Base-by-base conservation (phyloP, 2,113 vertebrate species). In the Zosterops japonicus region DNA sequence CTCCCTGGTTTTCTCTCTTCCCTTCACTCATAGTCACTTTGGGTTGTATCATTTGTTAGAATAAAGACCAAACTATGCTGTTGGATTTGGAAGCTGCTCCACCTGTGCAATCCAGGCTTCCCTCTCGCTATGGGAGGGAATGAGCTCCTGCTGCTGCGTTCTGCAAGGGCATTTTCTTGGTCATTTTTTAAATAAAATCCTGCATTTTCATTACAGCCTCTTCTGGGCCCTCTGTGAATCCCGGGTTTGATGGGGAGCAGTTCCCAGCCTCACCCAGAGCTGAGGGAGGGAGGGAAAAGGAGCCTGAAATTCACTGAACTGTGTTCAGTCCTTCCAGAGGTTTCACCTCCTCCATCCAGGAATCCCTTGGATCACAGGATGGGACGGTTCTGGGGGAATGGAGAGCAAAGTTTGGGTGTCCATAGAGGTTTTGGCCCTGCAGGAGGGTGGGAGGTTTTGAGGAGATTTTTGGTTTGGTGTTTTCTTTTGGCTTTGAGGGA, bases 11-110 rank as follows among this genome's bases (percentile, higher is more conserved):
- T 94, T 83, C 91, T 90, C 94, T 70, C 20, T 24, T 24, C 33
- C 93, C 57, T 35, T 95, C 95, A 94, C 96, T 93, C 70, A 80
- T 42, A 44, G 84, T 90, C 50, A 72, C 23, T 94, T 94, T 95
- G 72, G 93, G 94, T 95, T 97, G 92, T 96, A 89, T 64, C 92
- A 71, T 91, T 90, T 79, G 77, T 95, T 96, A 95, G 95, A 97
- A 96, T 96, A 96, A 97, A 97, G 96, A 96, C 97, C 96, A 96
- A 97, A 97, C 36, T 10, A 57, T 5, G 82, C 91, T 89, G 68
- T 90, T 94, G 61, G 95, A 80, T 89, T 96, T 8, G 67, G 70
- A 42, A 72, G 19, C 61, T 74, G 72, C 35, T 81, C 75, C 12
- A 31, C n/a, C 14, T 9, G 60, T 47, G 79, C n/a, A 75, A 33